Evolutionary conservation across 2,113 vertebrate species (phyloP).

Genomic region (Stictonetta naevosa): DNA sequence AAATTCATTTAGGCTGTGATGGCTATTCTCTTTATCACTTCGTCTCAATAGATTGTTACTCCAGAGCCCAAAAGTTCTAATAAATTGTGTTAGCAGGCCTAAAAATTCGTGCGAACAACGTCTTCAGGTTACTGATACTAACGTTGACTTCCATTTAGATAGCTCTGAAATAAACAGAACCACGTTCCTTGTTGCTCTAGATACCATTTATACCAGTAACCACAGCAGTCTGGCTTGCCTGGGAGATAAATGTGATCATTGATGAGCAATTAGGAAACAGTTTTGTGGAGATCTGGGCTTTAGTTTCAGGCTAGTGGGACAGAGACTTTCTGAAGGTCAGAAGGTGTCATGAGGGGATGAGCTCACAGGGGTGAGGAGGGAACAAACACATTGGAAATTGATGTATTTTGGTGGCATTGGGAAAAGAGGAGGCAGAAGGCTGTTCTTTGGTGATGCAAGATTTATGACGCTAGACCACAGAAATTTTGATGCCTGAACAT

Average conservation of each 20-base stretch:
- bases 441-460: constrained; percentile 10
- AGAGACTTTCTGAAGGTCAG: constrained; percentile 24
- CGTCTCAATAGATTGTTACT: not conserved
- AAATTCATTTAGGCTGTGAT: not conserved
- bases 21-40: not conserved
- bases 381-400: not conserved
- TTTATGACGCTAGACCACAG: constrained; percentile 46
- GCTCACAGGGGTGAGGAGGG: not conserved
- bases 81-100: constrained; percentile 2
- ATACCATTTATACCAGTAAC: not conserved
- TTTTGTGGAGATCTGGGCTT: constrained; percentile 5
- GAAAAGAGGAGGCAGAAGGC: not conserved
- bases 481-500: not conserved
- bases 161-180: constrained; percentile 17
- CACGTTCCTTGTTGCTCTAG: not conserved
- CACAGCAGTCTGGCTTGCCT: not conserved
- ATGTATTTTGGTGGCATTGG: not conserved
- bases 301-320: not conserved
- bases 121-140: not conserved
- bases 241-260: constrained; percentile 19
- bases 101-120: constrained; percentile 1
- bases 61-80: constrained; percentile 21
- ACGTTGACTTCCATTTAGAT: not conserved
- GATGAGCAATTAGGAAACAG: constrained; percentile 25
- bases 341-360: not conserved